Conservation (phyloP, 2,113 vertebrate species). For the Chiloscyllium plagiosum region DNA sequence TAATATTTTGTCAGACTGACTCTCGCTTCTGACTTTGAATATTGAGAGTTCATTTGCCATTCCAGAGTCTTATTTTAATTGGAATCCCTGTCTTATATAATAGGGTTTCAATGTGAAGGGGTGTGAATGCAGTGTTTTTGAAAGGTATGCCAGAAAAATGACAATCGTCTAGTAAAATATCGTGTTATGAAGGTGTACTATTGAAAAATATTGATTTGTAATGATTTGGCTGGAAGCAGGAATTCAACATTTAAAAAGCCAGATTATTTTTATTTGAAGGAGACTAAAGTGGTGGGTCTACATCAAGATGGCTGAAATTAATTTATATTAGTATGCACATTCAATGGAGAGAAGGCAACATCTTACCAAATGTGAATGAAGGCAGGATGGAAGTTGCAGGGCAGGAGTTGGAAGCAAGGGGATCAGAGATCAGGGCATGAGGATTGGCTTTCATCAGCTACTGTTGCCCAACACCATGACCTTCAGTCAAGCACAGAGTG, state of each 20-base stretch:
- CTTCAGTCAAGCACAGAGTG: neutral
- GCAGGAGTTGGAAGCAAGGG: neutral
- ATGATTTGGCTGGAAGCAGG: too few relatives aligned
- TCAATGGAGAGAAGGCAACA: too few relatives aligned
- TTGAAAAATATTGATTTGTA: too few relatives aligned
- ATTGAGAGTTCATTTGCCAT: neutral
- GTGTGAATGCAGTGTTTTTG: neutral
- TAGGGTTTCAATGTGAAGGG: neutral
- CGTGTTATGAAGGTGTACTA: too few relatives aligned
- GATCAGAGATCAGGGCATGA: neutral
- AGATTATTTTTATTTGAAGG: too few relatives aligned
- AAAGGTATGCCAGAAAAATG: neutral
- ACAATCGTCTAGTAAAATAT: neutral
- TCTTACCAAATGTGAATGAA: neutral
- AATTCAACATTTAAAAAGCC: too few relatives aligned
- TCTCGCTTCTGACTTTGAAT: neutral
- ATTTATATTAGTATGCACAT: too few relatives aligned
- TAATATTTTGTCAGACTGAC: neutral
- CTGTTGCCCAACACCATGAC: too few relatives aligned
- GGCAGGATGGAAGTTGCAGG: neutral
- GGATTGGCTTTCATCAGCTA: neutral
- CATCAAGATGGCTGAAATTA: too few relatives aligned
- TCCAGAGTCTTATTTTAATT: neutral
- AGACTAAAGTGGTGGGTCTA: too few relatives aligned
- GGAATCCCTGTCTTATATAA: neutral